Evolutionary conservation across 2,113 vertebrate genomes (phyloP).

Genomic region (Chitala chitala): DNA sequence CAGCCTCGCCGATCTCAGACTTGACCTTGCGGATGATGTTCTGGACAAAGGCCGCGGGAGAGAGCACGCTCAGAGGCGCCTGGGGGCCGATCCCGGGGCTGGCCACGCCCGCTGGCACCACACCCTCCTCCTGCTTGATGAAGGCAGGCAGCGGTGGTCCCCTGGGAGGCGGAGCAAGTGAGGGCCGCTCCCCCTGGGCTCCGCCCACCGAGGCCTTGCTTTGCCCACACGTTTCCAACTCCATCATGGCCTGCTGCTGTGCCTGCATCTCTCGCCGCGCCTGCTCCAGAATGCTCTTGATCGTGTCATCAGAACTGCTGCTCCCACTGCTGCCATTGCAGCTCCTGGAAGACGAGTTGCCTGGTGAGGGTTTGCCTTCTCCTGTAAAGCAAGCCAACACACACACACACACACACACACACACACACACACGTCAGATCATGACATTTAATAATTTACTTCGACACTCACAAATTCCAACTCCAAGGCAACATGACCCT

Average conservation of each 20-base stretch:
- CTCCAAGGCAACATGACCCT: too few species aligned
- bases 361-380: slow-evolving; percentile 67
- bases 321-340: slow-evolving; percentile 51
- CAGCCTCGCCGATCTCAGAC: slow-evolving; percentile 86
- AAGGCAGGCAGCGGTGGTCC: slow-evolving; percentile 56
- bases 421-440: background rate
- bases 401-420: slow-evolving; percentile 21
- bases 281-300: slow-evolving; percentile 91
- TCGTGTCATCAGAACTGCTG: slow-evolving; percentile 87
- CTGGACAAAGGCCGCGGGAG: slow-evolving; percentile 89
- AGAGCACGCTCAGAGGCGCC: slow-evolving; percentile 75
- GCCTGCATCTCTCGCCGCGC: slow-evolving; percentile 94
- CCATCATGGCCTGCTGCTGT: slow-evolving; percentile 87
- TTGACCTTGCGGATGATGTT: slow-evolving; percentile 98
- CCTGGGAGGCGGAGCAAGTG: slow-evolving; percentile 60
- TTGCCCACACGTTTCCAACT: slow-evolving; percentile 73
- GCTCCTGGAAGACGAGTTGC: slow-evolving; percentile 48
- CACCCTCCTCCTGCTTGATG: slow-evolving; percentile 84
- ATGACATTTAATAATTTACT: too few species aligned
- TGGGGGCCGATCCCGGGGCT: slow-evolving; percentile 60
- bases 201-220: slow-evolving; percentile 33
- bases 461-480: too few species aligned
- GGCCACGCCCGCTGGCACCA: slow-evolving; percentile 48
- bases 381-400: slow-evolving; percentile 53
- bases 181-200: slow-evolving; percentile 61